Conservation (phyloP, 2,113 vertebrate species). For the Esox niger region DNA sequence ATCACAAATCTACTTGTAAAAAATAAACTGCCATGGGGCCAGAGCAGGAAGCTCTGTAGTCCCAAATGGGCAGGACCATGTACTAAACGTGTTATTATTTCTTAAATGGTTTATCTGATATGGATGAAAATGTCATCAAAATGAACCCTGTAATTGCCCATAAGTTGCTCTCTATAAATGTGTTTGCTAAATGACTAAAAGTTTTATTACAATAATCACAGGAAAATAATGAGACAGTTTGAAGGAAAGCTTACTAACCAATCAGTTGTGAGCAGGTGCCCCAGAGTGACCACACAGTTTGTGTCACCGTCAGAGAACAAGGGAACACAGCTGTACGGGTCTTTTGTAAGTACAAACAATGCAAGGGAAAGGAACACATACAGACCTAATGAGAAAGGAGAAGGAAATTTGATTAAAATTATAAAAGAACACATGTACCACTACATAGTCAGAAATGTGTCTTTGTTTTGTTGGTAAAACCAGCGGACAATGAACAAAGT, state of each 20-base stretch:
- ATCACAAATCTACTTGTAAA: no score
- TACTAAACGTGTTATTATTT: no score
- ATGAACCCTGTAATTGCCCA: no score
- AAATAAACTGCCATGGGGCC: no score
- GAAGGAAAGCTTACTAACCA: slow-evolving; percentile 51
- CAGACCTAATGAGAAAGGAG: slow-evolving; percentile 54
- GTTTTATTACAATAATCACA: neutral
- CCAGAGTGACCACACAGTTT: slow-evolving; percentile 52
- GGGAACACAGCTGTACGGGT: slow-evolving; percentile 57
- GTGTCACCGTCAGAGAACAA: slow-evolving; percentile 54
- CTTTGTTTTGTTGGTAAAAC: no score
- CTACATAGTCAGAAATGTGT: neutral
- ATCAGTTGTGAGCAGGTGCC: slow-evolving; percentile 53
- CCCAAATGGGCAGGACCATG: no score
- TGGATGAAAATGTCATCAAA: no score
- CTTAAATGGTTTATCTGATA: no score
- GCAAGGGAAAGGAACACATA: slow-evolving; percentile 57
- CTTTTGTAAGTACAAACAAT: slow-evolving; percentile 55
- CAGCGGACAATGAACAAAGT: neutral
- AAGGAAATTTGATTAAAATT: neutral
- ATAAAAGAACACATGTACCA: neutral
- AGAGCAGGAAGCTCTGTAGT: no score
- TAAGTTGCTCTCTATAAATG: no score
- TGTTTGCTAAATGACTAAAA: no score
- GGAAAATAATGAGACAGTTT: slow-evolving; percentile 8